Evolutionary conservation across 2,888 invertebrate genomes (phyloP).

Genomic region (Catocala nupta): DNA sequence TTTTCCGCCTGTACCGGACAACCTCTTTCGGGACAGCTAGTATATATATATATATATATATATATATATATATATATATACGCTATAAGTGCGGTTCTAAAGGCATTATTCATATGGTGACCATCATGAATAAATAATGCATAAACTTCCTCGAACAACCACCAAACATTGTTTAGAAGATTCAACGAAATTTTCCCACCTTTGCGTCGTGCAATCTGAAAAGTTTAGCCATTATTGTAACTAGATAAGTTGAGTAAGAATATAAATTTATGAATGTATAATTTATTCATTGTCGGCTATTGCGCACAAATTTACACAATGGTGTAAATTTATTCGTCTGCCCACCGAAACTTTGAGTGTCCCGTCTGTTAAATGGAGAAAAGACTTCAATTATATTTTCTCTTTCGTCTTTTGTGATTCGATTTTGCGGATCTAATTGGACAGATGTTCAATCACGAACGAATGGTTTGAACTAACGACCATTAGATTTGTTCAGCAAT

Average conservation of each 20-base stretch:
- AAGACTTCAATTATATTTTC: slow-evolving; percentile 58
- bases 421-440: slow-evolving; percentile 25
- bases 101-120: neutral
- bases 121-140: slow-evolving; percentile 16
- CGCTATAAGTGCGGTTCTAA: neutral
- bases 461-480: slow-evolving; percentile 10
- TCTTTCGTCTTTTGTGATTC: slow-evolving; percentile 44
- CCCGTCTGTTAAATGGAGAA: slow-evolving; percentile 49
- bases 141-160: slow-evolving; percentile 18
- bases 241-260: slow-evolving; percentile 61
- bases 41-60: too few relatives aligned
- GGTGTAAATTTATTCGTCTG: slow-evolving; percentile 70
- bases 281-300: slow-evolving; percentile 76
- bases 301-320: slow-evolving; percentile 72
- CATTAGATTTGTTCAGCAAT: slow-evolving; percentile 7
- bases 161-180: slow-evolving; percentile 26
- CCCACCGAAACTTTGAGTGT: slow-evolving; percentile 58
- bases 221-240: slow-evolving; percentile 54
- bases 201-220: slow-evolving; percentile 25
- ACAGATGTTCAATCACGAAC: slow-evolving; percentile 20
- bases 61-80: too few relatives aligned
- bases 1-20: too few relatives aligned
- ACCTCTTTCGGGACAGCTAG: too few relatives aligned
- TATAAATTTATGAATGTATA: slow-evolving; percentile 70
- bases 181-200: slow-evolving; percentile 18